Evolutionary conservation across 2,888 invertebrate genomes (phyloP), one percentile per base, ranked within the genome.

Genomic region (Mongoloraphidia duomilia): DNA sequence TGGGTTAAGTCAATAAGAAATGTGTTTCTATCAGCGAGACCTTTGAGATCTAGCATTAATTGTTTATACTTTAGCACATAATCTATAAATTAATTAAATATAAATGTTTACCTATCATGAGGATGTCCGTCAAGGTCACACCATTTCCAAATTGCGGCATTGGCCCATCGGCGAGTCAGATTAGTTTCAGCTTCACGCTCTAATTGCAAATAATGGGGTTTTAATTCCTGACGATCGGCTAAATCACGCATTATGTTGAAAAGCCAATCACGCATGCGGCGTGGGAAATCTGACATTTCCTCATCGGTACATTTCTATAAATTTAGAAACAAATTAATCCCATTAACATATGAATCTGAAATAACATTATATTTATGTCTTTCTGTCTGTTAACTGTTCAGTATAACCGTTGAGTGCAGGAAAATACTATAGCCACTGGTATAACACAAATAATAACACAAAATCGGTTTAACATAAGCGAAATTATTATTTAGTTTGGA

Each of bases 81-180:
- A 4, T 4, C 2, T 4, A 17, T 17, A 17, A n/a, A 17, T 17
- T 4, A 17, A 26, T 6, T 5, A 5, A 26, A 26, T 26, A 26
- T 47, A 40, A 11, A 9, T 11, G 34, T 9, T 8, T 69, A 84
- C 77, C 85, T 80, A 72, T 94, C 92, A 63, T 84, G 84, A 57
- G 92, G 89, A 70, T 90, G 83, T 48, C 86, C 86, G 69, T 96
- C 96, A 51, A 97, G 78, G 67, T 97, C 95, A 67, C 97, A 97
- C 86, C 89, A 91, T 70, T 97, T 97, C 96, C 96, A 97, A 57
- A 97, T 81, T 57, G 94, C 94, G 43, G 96, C 95, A 68, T 92
- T 91, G 51, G 82, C 74, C 87, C 90, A 90, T 59, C 87, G 81
- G 50, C 84, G 76, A 14, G 86, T 84, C 65, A 85, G 76, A 67